Evolutionary conservation across 2,113 vertebrate genomes (phyloP).

Genomic region (Syrrhaptes paradoxus): DNA sequence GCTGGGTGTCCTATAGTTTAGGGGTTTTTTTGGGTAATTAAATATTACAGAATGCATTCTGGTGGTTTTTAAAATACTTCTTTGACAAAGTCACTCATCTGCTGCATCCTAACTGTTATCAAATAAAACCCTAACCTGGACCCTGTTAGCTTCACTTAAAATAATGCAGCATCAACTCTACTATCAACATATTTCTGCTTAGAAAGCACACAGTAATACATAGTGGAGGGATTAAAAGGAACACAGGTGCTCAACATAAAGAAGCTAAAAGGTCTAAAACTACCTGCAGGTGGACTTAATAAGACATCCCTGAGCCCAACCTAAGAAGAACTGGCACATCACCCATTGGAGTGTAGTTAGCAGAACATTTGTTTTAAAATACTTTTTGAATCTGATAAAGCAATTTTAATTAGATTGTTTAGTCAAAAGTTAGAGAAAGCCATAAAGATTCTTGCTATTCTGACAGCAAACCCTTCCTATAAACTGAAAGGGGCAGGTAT

Average conservation of each 20-base stretch:
- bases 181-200: neutral
- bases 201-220: neutral
- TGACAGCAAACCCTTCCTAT: neutral
- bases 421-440: neutral
- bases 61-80: neutral
- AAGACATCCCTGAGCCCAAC: neutral
- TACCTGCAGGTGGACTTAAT: neutral
- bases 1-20: neutral
- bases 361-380: neutral
- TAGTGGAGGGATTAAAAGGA: neutral
- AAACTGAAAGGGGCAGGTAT: neutral
- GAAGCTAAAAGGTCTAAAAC: neutral
- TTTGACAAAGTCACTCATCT: neutral
- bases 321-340: neutral
- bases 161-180: neutral
- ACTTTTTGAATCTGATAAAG: neutral
- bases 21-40: neutral
- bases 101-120: neutral
- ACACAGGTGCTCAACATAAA: neutral
- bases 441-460: neutral
- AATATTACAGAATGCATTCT: neutral
- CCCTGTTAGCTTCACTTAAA: neutral
- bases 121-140: neutral
- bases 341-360: neutral
- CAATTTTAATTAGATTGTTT: neutral